Conservation (phyloP, 2,797 vertebrate species). For the Notoglanidium macrostoma region DNA sequence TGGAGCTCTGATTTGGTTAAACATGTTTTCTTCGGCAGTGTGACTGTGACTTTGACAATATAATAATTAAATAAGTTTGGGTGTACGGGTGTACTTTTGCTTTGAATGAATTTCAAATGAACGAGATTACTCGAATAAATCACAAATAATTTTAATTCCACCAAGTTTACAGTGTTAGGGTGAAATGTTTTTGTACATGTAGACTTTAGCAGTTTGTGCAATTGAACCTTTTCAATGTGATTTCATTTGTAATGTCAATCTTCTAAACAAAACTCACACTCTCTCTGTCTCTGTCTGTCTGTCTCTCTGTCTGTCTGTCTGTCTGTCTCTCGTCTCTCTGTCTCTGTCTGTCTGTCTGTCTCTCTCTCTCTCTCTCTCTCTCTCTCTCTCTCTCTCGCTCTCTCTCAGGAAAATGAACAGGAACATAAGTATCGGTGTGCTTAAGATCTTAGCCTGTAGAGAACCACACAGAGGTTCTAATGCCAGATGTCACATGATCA, state of each 20-base stretch:
- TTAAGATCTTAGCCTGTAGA: constrained; percentile 86
- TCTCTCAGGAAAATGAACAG: constrained; percentile 36
- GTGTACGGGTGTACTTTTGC: not conserved
- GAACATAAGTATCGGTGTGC: constrained; percentile 74
- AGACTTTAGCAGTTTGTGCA: not conserved
- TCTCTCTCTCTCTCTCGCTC: constrained; percentile 12
- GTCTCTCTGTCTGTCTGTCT: constrained; percentile 12
- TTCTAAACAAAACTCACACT: not conserved
- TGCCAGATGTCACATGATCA: constrained; percentile 89
- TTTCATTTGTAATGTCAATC: not conserved
- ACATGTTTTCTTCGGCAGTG: not conserved
- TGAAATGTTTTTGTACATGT: not conserved
- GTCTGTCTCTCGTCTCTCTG: not conserved
- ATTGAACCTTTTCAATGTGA: not conserved
- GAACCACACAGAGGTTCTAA: constrained; percentile 73
- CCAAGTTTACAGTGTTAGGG: not conserved
- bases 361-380: not conserved
- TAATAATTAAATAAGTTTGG: not conserved
- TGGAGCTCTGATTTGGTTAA: not conserved
- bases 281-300: not conserved
- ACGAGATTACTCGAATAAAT: not conserved
- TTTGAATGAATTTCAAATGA: not conserved
- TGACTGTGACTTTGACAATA: not conserved
- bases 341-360: not conserved
- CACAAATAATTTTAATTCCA: not conserved